Evolutionary conservation across 2,797 vertebrate species (phyloP), one percentile per base, ranked within the genome.

Genomic region (Cossypha dichroa): DNA sequence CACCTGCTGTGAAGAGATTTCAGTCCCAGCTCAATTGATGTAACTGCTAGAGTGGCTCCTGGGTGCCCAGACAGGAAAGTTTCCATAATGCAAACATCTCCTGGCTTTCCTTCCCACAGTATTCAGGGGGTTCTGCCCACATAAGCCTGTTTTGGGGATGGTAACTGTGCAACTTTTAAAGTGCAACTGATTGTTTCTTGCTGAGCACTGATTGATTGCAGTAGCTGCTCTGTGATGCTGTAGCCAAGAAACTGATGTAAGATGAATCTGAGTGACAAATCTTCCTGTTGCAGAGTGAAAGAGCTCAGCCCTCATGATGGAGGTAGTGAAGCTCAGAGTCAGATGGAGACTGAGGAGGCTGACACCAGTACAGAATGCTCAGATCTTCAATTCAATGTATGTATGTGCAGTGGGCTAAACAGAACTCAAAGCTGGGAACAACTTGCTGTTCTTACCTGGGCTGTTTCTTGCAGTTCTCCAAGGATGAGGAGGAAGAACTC

Each of bases 271-370:
- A 93, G 33, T 91, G 64, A 85, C 51, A 67, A 36, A 52, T 85
- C 26, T 45, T 96, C 20, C 88, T 96, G 82, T 95, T 96, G 51
- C 96, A 99, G 99, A 97, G 99, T 99, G 77, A 99, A 99, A 85
- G 99, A 99, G 85, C 98, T 99, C 56, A 99, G 98, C 9, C 96
- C 97, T 38, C 96, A 98, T 49, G 98, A 97, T 51, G 94, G 97
- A 79, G 91, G 91, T 49, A 76, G 91, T 54, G 98, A 98, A 62
- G 80, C 88, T 43, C 97, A 94, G 74, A 94, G 83, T 25, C 97
- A 97, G 62, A 97, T 97, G 89, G 98, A 98, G 45, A 98, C 97
- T 13, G 98, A 98, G 9, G 46, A 81, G 33, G 96, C 97, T 16
- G 97, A 95, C 45, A 91, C 88, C 75, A 85, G 69, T 36, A 87